Conservation (phyloP, 2,888 invertebrate species). For the Melipona bicolor region DNA sequence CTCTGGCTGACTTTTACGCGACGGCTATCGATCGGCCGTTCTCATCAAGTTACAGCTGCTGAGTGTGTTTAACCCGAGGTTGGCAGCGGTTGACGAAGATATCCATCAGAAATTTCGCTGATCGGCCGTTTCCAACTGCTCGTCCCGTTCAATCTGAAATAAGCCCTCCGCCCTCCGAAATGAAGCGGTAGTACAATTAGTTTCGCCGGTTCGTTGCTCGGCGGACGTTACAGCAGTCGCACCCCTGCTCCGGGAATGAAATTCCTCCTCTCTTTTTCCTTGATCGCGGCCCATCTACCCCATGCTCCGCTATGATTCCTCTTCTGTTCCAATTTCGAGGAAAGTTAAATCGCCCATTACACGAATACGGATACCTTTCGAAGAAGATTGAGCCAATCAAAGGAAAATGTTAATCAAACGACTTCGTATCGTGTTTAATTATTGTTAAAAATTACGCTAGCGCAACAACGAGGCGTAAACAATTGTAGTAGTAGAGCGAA, state of each 20-base stretch:
- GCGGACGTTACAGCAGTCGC: conserved; percentile 59
- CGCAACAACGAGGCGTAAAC: too few relatives aligned
- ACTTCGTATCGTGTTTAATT: too few relatives aligned
- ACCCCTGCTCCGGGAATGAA: conserved; percentile 37
- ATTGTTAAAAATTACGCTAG: too few relatives aligned
- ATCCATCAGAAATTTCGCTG: conserved; percentile 78
- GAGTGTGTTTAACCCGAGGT: conserved; percentile 38
- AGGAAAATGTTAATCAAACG: not conserved
- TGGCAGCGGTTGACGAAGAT: conserved; percentile 16
- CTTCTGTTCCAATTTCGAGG: conserved; percentile 31
- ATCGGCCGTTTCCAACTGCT: conserved; percentile 71
- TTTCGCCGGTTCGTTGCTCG: conserved; percentile 71
- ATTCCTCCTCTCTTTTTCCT: conserved; percentile 23
- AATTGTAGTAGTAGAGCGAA: too few relatives aligned
- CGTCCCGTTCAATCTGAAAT: conserved; percentile 75
- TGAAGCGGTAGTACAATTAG: conserved; percentile 70
- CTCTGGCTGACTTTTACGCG: conserved; percentile 54
- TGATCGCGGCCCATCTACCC: not conserved
- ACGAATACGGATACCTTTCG: not conserved
- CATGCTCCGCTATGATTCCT: not conserved
- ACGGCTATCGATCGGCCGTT: conserved; percentile 57
- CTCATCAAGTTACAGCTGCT: conserved; percentile 69
- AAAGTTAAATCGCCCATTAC: conserved; percentile 23
- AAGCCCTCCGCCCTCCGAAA: conserved; percentile 56
- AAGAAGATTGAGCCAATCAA: not conserved